These are phyloP conservation scores for Drosophila bifasciata DNA, from an alignment of 1,140 invertebrate species.

Conservation along the genomic window DNA sequence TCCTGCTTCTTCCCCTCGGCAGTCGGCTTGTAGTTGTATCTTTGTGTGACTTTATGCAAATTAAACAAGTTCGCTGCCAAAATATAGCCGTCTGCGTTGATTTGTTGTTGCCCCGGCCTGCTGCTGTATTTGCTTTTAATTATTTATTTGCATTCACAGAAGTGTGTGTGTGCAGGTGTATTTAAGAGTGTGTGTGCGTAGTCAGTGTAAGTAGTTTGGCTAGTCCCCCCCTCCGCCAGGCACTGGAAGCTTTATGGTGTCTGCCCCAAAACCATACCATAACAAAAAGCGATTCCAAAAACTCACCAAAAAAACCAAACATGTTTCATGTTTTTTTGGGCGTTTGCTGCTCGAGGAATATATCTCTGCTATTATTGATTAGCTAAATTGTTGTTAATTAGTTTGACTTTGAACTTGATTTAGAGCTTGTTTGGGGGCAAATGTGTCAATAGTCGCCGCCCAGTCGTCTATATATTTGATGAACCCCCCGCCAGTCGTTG, in stretches of 20 bases:
- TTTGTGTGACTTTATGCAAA: constrained; percentile 65
- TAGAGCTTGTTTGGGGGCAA: constrained; percentile 67
- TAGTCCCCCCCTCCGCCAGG: constrained; percentile 5
- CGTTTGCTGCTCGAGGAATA: constrained; percentile 24
- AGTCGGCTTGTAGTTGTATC: background rate
- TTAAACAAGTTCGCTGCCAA: constrained; percentile 79
- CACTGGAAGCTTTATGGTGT: constrained; percentile 14
- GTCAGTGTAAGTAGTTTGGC: constrained; percentile 57
- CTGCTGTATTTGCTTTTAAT: constrained; percentile 70
- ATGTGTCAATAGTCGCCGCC: constrained; percentile 34
- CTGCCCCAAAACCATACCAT: constrained; percentile 18
- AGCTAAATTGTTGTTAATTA: constrained; percentile 76
- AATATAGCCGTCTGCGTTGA: constrained; percentile 56
- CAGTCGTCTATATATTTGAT: too few relatives aligned
- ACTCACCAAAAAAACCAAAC: constrained; percentile 47
- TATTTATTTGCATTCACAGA: constrained; percentile 68
- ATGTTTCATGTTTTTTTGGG: constrained; percentile 57
- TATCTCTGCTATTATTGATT: constrained; percentile 60
- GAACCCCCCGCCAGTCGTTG: background rate
- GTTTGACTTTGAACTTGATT: constrained; percentile 83
- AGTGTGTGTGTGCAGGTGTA: constrained; percentile 1
- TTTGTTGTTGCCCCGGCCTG: constrained; percentile 41
- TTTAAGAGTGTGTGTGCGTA: background rate
- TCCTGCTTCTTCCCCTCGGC: constrained; percentile 2
- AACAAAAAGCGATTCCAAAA: constrained; percentile 3